Evolutionary conservation across 2,888 invertebrate genomes (phyloP).

Genomic region (Scaptomyza parva): DNA sequence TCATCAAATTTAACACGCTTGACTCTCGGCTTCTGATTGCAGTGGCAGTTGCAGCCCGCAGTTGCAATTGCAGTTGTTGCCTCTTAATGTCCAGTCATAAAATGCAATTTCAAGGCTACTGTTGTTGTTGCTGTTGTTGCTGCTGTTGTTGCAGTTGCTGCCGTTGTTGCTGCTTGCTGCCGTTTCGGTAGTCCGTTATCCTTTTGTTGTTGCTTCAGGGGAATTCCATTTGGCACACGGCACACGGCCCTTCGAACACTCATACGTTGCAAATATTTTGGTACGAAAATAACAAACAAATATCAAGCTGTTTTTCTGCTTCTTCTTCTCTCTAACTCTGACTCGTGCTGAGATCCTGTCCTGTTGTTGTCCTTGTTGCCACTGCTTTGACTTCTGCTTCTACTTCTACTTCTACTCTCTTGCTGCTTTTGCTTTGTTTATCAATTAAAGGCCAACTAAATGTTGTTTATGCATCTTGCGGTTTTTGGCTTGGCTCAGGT

Average conservation of each 20-base stretch:
- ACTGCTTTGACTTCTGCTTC: slow-evolving; percentile 9
- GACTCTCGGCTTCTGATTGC: slow-evolving; percentile 10
- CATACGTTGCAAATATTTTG: slow-evolving; percentile 75
- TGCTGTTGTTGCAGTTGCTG: slow-evolving; percentile 23
- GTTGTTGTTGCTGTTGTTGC: slow-evolving; percentile 55
- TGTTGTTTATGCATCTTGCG: slow-evolving; percentile 64
- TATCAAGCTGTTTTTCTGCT: slow-evolving; percentile 57
- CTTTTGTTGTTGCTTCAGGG: slow-evolving; percentile 40
- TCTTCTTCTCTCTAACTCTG: slow-evolving; percentile 37
- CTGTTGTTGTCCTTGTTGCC: not conserved
- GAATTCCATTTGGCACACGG: slow-evolving; percentile 45
- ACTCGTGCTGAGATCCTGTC: slow-evolving; percentile 47
- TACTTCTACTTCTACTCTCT: slow-evolving; percentile 6
- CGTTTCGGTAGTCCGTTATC: slow-evolving; percentile 62
- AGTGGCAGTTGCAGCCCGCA: no score
- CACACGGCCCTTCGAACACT: slow-evolving; percentile 23
- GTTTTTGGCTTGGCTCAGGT: slow-evolving; percentile 59
- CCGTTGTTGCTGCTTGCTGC: slow-evolving; percentile 49
- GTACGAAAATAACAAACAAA: slow-evolving; percentile 56
- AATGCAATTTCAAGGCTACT: slow-evolving; percentile 72
- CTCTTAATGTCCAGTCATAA: slow-evolving; percentile 69
- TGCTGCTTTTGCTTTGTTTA: slow-evolving; percentile 54
- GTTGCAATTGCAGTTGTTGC: slow-evolving; percentile 18
- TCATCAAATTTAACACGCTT: slow-evolving; percentile 60
- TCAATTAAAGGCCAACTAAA: slow-evolving; percentile 66